Evolutionary conservation across 1,140 invertebrate genomes (phyloP), one percentile per base, ranked within the genome.

Genomic region (Solenopsis invicta): DNA sequence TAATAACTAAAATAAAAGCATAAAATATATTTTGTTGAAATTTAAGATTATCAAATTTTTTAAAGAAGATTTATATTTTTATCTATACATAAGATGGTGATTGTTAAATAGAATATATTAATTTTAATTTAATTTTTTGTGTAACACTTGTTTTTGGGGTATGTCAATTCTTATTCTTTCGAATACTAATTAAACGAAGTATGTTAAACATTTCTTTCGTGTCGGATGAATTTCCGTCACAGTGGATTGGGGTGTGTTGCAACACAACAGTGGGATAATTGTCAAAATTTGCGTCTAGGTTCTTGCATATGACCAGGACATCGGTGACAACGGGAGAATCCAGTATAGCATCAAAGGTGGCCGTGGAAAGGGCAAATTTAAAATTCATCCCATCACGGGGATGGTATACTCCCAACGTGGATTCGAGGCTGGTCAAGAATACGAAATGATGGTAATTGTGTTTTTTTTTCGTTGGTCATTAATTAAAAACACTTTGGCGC

Each of bases 291-390:
- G 64, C 87, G 86, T 78, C 48, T 93, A 99, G 98, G 98, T 99
- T 69, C 96, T 98, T 52, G 98, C 98, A 4, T 97, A 97, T 72
- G 98, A 99, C 94, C 96, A 96, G 91, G 99, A 99, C 94, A 96
- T 96, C 72, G 98, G 97, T 3, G 96, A 96, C 66, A 99, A 99
- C 96, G 98, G 97, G 50, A 96, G 97, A 75, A 96, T 99, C 77
- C 96, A 96, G 45, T 98, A 98, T 95, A 97, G 96, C 85, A 97
- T 98, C n/a, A 98, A 98, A 92, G 97, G 96, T 41, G 97, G 97
- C 4, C 96, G 97, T 81, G 97, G 96, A 74, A 97, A 97, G 91
- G 97, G 96, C 45, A 97, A 97, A 92, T 98, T 98, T 93, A 96
- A 96, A 82, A 98, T 99, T 88, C 96, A 98, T 94, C 96, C 97